Base-by-base conservation (phyloP, 2,113 vertebrate species). In the Uria lomvia region DNA sequence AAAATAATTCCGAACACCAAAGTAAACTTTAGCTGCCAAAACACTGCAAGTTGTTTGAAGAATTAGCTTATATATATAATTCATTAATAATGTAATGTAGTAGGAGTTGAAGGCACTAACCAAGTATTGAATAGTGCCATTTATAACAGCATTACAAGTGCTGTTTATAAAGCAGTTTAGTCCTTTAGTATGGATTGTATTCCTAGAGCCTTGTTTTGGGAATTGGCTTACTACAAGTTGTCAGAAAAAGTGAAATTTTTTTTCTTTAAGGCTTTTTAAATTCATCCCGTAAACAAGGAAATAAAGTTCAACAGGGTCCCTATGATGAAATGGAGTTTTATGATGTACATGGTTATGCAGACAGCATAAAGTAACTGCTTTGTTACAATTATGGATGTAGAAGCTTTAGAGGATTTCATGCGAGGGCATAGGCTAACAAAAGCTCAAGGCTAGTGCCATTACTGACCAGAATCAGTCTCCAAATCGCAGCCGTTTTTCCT, bases 1-100 rank as follows among this genome's bases (percentile, higher is more conserved):
- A 13, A 83, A 88, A n/a, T 36, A 45, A 67, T 93, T 96, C 50
- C 80, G 83, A 96, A 49, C 49, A 86, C 68, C 68, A 93, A 53
- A 90, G 27, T 53, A 65, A 73, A 66, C 22, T 83, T 90, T 19
- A 80, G 15, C 72, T 95, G 40, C 71, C 42, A 74, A 52, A 93
- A 87, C 52, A 49, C 43, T 52, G 80, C 30, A 17, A 90, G 73
- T 23, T 52, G 20, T 47, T 50, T 73, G 32, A 70, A 89, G 18
- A 67, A 55, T 67, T 59, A 59, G 5, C 21, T 47, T 81, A 80
- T 47, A 70, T 30, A 40, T 58, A 60, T 5, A 70, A 22, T 8
- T 58, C 42, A 11, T 24, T 67, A 78, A 67, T 59, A 47, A 5
- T 45, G 12, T 36, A 52, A 43, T 26, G 15, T 21, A n/a, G 30